Percentiles rank a stretch among this genome's conserved stretches.
These are phyloP conservation scores for Andrena fulva DNA, from an alignment of 2,888 invertebrate genomes.

Conservation along the genomic window DNA sequence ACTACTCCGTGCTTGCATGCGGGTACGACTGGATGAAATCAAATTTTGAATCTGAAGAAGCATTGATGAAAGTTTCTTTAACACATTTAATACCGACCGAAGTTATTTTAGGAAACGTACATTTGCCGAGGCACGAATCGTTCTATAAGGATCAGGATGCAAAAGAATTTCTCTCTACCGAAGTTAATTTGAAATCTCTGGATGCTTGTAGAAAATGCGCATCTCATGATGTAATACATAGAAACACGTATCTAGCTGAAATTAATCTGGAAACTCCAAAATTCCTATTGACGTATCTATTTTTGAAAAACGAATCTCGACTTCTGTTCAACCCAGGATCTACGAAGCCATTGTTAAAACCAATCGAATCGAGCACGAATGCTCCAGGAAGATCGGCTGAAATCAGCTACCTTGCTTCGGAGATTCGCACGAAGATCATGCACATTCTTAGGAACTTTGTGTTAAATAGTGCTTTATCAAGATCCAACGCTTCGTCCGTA, in stretches of 20 bases:
- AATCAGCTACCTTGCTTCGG: background rate
- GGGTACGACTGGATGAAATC: background rate
- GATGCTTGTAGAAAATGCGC: background rate
- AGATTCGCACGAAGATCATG: background rate
- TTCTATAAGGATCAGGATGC: background rate
- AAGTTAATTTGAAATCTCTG: background rate
- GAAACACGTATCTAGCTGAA: background rate
- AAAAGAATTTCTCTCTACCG: background rate
- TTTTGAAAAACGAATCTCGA: slow-evolving; percentile 23
- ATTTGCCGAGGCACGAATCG: background rate
- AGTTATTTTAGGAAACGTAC: background rate
- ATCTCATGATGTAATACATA: background rate
- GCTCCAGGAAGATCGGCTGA: background rate
- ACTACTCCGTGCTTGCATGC: background rate
- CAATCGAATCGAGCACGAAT: background rate
- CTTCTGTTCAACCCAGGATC: slow-evolving; percentile 3
- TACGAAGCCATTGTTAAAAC: background rate
- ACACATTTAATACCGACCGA: slow-evolving; percentile 2
- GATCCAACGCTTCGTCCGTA: slow-evolving; percentile 12
- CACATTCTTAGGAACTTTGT: background rate
- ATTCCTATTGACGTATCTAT: slow-evolving; percentile 20
- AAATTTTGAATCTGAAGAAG: background rate
- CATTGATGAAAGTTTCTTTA: slow-evolving; percentile 1
- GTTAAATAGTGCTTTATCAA: background rate
- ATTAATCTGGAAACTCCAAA: background rate